Evolutionary conservation across 2,797 vertebrate genomes (phyloP).

Genomic region (Cygnus olor): DNA sequence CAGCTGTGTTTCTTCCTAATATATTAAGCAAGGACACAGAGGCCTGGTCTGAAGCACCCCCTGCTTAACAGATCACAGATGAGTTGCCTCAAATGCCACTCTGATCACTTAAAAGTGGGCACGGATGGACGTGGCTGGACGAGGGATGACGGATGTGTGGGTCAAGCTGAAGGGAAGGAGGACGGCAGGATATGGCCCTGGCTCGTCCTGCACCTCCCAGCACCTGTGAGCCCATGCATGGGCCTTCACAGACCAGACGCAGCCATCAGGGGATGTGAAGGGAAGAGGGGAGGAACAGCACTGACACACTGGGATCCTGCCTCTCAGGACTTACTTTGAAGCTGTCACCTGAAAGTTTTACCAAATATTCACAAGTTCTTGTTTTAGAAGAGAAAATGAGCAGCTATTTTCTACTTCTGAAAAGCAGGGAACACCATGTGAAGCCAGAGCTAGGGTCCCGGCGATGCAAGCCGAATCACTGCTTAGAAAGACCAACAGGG

Average conservation of each 20-base stretch:
- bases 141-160: too few species aligned
- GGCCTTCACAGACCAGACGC: rapidly evolving
- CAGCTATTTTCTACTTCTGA: background rate
- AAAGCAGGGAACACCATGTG: background rate
- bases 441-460: background rate
- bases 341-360: background rate
- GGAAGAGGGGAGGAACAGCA: background rate
- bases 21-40: rapidly evolving
- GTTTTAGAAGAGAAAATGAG: background rate
- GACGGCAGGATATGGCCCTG: rapidly evolving
- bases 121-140: background rate
- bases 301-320: background rate
- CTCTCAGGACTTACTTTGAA: background rate
- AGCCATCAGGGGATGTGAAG: background rate
- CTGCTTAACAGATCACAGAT: background rate
- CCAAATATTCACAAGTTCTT: background rate
- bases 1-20: background rate
- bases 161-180: background rate
- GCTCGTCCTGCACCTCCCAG: background rate
- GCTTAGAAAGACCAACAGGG: rapidly evolving
- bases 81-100: background rate
- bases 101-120: background rate
- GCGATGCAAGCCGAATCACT: rapidly evolving
- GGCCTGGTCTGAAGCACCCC: background rate
- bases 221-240: too few species aligned